Percentiles rank a stretch among this genome's conserved stretches.
phyloP scores from a whole-genome alignment of 2,113 vertebrate species.

The Aptenodytes patagonicus region DNA sequence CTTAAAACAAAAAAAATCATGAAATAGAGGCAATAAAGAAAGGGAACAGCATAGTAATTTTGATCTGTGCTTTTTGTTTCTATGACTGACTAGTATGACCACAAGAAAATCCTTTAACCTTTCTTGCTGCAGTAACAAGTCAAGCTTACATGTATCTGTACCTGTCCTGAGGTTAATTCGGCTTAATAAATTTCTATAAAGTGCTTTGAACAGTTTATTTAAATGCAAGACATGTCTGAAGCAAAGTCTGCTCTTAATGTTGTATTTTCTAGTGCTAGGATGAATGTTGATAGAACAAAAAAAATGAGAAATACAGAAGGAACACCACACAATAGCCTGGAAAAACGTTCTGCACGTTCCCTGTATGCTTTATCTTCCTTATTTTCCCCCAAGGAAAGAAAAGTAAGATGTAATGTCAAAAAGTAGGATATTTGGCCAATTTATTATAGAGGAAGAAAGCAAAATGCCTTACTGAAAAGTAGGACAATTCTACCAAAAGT shows the following conservation, averaged over 20 bases:
- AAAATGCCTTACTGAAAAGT: conserved; percentile 6
- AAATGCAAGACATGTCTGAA: background rate
- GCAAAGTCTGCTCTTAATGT: background rate
- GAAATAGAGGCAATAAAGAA: background rate
- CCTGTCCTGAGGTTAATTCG: background rate
- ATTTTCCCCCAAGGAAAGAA: background rate
- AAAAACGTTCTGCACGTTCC: background rate
- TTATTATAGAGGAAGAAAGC: background rate
- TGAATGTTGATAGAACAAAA: background rate
- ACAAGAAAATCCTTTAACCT: background rate
- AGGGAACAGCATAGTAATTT: background rate
- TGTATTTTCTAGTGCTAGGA: background rate
- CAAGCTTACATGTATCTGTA: background rate
- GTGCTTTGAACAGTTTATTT: background rate
- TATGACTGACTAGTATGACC: background rate
- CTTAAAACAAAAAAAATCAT: background rate
- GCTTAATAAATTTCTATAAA: background rate
- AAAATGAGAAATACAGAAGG: background rate
- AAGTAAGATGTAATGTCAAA: background rate
- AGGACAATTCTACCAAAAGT: conserved; percentile 10
- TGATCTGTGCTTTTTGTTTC: background rate
- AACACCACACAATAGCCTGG: background rate
- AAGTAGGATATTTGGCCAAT: background rate
- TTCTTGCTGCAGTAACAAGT: background rate
- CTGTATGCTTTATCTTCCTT: background rate